These are phyloP conservation scores for Solenodon paradoxus DNA, from an alignment of 2,113 vertebrate genomes.

Conservation along the genomic window DNA sequence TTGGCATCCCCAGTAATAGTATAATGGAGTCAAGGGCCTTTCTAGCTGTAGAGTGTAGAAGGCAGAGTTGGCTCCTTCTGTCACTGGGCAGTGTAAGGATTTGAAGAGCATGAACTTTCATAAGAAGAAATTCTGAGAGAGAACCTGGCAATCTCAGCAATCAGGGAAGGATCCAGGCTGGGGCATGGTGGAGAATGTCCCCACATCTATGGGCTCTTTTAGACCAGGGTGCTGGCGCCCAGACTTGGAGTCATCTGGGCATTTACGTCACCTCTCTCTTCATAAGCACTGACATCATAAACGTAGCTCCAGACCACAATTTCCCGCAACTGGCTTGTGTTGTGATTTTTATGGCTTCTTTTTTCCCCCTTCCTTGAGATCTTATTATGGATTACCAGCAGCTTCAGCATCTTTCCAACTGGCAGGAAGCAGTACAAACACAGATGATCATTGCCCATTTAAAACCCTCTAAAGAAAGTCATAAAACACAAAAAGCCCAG, in stretches of 20 bases:
- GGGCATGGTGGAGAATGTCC: not conserved
- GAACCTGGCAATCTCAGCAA: not conserved
- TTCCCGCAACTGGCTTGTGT: conserved; percentile 13
- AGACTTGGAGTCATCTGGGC: not conserved
- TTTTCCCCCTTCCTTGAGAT: not conserved
- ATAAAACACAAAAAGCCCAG: conserved; percentile 38
- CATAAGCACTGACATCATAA: not conserved
- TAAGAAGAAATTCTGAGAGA: not conserved
- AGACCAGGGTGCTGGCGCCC: not conserved
- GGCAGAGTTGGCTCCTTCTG: not conserved
- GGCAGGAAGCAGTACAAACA: conserved; percentile 16
- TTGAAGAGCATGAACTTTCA: not conserved
- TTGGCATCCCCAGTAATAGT: fast-evolving
- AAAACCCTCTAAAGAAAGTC: conserved; percentile 37
- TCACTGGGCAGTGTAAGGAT: not conserved
- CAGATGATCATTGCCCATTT: conserved; percentile 14
- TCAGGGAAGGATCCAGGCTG: not conserved
- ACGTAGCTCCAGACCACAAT: not conserved
- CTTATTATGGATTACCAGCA: conserved; percentile 6
- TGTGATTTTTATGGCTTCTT: conserved; percentile 41
- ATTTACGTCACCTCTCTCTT: not conserved
- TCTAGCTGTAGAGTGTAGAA: not conserved
- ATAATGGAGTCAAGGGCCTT: no score
- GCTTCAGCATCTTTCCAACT: conserved; percentile 48
- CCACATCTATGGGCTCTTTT: not conserved